phyloP scores from a whole-genome alignment of 2,888 invertebrate genomes.

The Trisateles emortualis region DNA sequence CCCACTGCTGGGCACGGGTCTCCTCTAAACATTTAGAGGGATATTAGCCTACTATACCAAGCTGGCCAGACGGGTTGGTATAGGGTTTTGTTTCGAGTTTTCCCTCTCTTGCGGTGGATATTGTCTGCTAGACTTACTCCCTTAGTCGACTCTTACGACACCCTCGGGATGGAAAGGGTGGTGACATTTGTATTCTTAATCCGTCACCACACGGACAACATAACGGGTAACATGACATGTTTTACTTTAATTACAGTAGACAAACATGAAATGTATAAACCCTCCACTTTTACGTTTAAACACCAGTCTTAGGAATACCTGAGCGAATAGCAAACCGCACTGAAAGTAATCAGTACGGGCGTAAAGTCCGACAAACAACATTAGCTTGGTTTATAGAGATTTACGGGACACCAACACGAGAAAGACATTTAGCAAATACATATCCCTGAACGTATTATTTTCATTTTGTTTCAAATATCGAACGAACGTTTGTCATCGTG shows the following conservation, averaged over 20 bases:
- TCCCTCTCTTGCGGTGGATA: no score
- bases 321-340: conserved; percentile 10
- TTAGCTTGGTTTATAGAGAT: conserved; percentile 66
- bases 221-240: background rate
- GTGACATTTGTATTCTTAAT: no score
- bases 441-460: conserved; percentile 28
- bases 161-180: no score
- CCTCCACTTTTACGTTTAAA: conserved; percentile 8
- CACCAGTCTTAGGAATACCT: conserved; percentile 10
- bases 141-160: no score
- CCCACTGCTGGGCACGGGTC: no score
- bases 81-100: no score
- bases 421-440: conserved; percentile 62
- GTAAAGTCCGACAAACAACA: conserved; percentile 64
- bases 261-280: background rate
- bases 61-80: no score
- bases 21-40: no score
- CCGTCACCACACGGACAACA: background rate
- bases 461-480: conserved; percentile 48
- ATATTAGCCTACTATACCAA: no score
- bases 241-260: background rate
- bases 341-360: conserved; percentile 45
- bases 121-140: no score
- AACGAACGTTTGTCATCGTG: conserved; percentile 40
- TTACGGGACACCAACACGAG: conserved; percentile 67